phyloP scores from a whole-genome alignment of 2,888 invertebrate species.

The Scaptomyza reducta region DNA sequence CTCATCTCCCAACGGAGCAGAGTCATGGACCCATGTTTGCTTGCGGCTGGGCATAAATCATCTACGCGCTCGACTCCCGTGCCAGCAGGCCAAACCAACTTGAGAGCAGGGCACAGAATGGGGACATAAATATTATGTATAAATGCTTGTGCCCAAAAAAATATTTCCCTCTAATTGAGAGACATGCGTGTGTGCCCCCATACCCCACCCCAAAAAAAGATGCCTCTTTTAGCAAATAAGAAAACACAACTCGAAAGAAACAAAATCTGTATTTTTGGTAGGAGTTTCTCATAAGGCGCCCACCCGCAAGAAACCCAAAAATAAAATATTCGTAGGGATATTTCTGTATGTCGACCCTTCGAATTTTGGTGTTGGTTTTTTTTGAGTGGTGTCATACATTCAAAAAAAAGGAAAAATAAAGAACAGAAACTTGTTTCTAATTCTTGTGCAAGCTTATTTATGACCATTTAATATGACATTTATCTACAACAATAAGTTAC shows the following conservation, averaged over 20 bases:
- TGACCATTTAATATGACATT: constrained; percentile 69
- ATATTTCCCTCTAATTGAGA: constrained; percentile 72
- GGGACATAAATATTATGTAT: constrained; percentile 45
- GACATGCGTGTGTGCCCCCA: constrained; percentile 35
- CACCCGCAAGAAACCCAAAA: constrained; percentile 41
- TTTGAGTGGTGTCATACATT: constrained; percentile 46
- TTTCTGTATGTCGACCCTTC: constrained; percentile 52
- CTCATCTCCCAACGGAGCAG: constrained; percentile 1
- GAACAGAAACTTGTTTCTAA: constrained; percentile 33
- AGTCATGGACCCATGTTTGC: constrained; percentile 54
- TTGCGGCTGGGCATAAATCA: constrained; percentile 77
- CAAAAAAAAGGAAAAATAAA: constrained; percentile 10
- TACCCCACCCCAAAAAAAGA: constrained; percentile 1
- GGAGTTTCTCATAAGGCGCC: constrained; percentile 26
- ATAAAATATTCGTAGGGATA: constrained; percentile 14
- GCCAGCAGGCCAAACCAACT: constrained; percentile 35
- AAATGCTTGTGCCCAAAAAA: constrained; percentile 59
- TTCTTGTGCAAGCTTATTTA: constrained; percentile 55
- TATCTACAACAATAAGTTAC: constrained; percentile 64
- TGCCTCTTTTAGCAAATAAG: constrained; percentile 42
- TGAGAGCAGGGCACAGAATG: constrained; percentile 39
- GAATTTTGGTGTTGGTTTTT: constrained; percentile 20
- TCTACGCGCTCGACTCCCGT: constrained; percentile 47
- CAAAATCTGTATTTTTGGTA: constrained; percentile 17
- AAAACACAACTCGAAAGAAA: constrained; percentile 18